A percentile compares a stretch with the other conserved stretches of the same genome.
Conservation (phyloP, 2,797 vertebrate species). For the Aratinga solstitialis region DNA sequence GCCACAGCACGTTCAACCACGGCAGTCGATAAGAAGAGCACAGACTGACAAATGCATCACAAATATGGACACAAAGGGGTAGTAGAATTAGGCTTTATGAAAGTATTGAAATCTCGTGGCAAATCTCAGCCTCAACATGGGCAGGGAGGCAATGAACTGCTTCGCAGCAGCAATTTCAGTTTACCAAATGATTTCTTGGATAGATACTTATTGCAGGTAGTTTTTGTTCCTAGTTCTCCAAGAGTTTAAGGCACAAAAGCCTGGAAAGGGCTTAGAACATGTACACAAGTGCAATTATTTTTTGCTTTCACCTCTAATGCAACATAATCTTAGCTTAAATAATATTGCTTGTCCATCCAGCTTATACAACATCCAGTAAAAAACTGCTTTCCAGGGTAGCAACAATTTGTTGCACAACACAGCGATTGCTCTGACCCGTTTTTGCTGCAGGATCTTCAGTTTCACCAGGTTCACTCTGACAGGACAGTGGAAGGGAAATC, state of each 20-base stretch:
- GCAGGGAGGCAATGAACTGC: conserved; percentile 10
- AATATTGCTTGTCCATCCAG: conserved; percentile 47
- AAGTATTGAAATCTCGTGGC: conserved; percentile 29
- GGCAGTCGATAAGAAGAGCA: neutral
- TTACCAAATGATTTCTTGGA: conserved; percentile 8
- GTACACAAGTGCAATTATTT: conserved; percentile 39
- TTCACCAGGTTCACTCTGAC: neutral
- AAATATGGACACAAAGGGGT: conserved; percentile 31
- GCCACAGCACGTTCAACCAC: neutral
- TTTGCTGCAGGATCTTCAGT: conserved; percentile 22
- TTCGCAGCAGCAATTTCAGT: conserved; percentile 29
- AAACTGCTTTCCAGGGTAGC: neutral
- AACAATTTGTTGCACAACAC: conserved; percentile 33
- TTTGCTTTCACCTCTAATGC: conserved; percentile 28
- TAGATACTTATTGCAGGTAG: conserved; percentile 56
- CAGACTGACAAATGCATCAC: neutral
- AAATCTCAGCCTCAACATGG: conserved; percentile 35
- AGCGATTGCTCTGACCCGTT: conserved; percentile 30
- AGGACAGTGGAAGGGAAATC: conserved; percentile 40
- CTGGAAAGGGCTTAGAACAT: conserved; percentile 50
- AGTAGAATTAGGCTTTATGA: conserved; percentile 49
- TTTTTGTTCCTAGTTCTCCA: conserved; percentile 30
- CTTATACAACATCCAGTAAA: conserved; percentile 21
- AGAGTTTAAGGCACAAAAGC: conserved; percentile 66
- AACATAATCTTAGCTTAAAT: conserved; percentile 29